Percentiles rank a stretch among this genome's conserved stretches.
These are phyloP conservation scores for Phlogophora meticulosa DNA, from an alignment of 2,888 invertebrate species.

Conservation along the genomic window DNA sequence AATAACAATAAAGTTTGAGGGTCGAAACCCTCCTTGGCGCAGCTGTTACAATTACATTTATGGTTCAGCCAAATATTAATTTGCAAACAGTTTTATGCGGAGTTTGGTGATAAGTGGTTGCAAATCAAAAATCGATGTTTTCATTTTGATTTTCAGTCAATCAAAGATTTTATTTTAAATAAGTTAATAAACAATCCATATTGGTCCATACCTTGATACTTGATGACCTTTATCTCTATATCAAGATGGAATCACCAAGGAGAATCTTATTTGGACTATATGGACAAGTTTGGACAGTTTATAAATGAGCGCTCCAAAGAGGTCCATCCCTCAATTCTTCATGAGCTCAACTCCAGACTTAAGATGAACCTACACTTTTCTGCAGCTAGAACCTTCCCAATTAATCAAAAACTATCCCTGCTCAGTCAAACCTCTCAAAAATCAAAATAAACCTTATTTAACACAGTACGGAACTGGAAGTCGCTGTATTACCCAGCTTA, in stretches of 20 bases:
- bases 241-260: background rate
- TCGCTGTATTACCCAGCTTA: slow-evolving; percentile 59
- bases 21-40: slow-evolving; percentile 11
- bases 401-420: background rate
- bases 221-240: too few species aligned
- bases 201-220: background rate
- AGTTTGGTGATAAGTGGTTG: background rate
- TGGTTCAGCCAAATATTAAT: slow-evolving; percentile 16
- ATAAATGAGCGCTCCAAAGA: too few species aligned
- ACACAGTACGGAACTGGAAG: slow-evolving; percentile 39
- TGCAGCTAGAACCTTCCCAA: background rate
- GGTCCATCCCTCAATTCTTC: too few species aligned
- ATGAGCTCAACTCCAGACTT: too few species aligned
- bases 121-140: background rate
- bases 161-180: background rate
- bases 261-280: too few species aligned
- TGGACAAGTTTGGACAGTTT: too few species aligned
- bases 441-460: slow-evolving; percentile 39
- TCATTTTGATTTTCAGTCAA: background rate
- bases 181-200: background rate
- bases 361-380: background rate
- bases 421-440: slow-evolving; percentile 5
- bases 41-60: slow-evolving; percentile 10
- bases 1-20: slow-evolving; percentile 17
- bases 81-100: background rate